Conservation (phyloP, 1,140 invertebrate species). For the Dendrolimus punctatus region DNA sequence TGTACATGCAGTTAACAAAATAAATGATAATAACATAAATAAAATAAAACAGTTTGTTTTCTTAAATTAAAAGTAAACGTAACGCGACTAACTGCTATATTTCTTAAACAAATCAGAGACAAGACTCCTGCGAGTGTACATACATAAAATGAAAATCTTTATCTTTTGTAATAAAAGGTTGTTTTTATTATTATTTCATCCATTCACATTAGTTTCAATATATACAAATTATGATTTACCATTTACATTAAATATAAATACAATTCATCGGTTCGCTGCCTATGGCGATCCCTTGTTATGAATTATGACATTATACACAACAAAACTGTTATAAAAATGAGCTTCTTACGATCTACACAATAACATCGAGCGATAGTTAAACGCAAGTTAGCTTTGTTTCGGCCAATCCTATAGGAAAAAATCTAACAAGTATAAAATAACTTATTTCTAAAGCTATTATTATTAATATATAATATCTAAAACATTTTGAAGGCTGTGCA, state of each 20-base stretch:
- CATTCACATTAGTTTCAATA: conserved; percentile 65
- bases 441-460: no score
- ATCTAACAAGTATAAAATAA: no score
- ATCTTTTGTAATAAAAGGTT: conserved; percentile 67
- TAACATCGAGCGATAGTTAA: conserved; percentile 37
- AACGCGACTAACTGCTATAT: conserved; percentile 30
- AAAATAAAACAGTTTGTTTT: conserved; percentile 36
- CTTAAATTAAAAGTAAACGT: conserved; percentile 26
- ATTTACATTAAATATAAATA: conserved; percentile 62
- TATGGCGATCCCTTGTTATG: conserved; percentile 28
- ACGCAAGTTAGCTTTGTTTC: background rate
- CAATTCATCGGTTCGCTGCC: conserved; percentile 46
- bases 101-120: conserved; percentile 50
- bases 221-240: conserved; percentile 67
- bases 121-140: conserved; percentile 34
- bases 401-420: no score
- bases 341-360: conserved; percentile 29
- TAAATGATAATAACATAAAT: conserved; percentile 22
- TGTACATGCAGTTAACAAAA: conserved; percentile 44
- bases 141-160: conserved; percentile 53
- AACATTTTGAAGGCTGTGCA: no score
- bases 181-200: conserved; percentile 56
- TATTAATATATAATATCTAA: no score
- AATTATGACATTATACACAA: conserved; percentile 52
- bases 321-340: conserved; percentile 61